phyloP scores from a whole-genome alignment of 2,797 vertebrate genomes.

The Cichlasoma orientale region DNA sequence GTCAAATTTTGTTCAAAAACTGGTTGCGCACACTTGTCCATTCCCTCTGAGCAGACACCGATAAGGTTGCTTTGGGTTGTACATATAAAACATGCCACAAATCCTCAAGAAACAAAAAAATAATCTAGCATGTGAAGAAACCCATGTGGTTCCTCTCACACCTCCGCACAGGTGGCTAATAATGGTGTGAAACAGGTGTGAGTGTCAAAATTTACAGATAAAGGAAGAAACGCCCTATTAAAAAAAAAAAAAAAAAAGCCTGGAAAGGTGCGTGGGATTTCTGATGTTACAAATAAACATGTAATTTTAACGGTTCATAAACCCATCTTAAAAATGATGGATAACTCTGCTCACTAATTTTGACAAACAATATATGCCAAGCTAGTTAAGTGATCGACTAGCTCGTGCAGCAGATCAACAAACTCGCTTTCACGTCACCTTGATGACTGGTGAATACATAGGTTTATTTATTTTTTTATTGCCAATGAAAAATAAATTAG shows the following conservation, averaged over 20 bases:
- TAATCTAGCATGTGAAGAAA: neutral
- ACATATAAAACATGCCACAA: neutral
- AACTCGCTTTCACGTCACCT: neutral
- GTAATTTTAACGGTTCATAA: neutral
- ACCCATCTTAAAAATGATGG: neutral
- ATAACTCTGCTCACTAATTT: neutral
- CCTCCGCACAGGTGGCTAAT: neutral
- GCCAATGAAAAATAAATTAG: neutral
- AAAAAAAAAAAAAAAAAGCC: neutral
- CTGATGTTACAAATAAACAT: neutral
- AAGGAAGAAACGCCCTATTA: neutral
- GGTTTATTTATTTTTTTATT: neutral
- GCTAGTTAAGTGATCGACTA: neutral
- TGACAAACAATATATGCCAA: neutral
- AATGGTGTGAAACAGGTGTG: neutral
- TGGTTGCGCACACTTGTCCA: no score
- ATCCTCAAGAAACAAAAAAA: neutral
- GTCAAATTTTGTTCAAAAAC: no score
- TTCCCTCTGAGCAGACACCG: neutral
- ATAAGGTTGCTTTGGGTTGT: neutral
- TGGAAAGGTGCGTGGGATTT: neutral
- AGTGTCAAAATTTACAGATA: neutral
- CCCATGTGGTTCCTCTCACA: neutral
- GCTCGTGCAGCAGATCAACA: fast-evolving
- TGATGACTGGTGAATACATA: neutral